Evolutionary conservation across 2,888 invertebrate genomes (phyloP).

Genomic region (Rhingia rostrata): DNA sequence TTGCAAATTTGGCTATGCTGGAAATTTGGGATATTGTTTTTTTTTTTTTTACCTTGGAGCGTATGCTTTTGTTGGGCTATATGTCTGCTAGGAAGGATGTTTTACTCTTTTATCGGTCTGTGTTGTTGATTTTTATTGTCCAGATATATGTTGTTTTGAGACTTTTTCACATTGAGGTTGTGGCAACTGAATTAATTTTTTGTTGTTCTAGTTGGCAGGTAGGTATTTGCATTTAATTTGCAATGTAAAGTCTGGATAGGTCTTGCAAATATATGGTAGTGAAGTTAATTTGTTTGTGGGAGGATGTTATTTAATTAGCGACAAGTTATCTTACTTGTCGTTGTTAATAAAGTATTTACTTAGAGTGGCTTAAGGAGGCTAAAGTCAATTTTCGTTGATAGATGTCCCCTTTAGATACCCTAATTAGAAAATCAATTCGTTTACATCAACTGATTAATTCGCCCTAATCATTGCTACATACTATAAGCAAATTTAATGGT

Average conservation of each 20-base stretch:
- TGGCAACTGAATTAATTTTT: slow-evolving; percentile 21
- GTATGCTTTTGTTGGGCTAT: slow-evolving; percentile 21
- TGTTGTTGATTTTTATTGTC: slow-evolving; percentile 42
- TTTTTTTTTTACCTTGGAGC: slow-evolving; percentile 3
- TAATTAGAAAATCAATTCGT: not conserved
- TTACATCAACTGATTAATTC: too few species aligned
- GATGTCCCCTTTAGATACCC: not conserved
- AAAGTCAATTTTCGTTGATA: too few species aligned
- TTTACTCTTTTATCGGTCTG: slow-evolving; percentile 24
- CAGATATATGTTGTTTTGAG: slow-evolving; percentile 22
- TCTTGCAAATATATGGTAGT: not conserved
- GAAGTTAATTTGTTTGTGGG: not conserved
- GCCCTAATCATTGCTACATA: not conserved
- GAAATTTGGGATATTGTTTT: slow-evolving; percentile 3
- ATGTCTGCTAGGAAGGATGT: slow-evolving; percentile 5
- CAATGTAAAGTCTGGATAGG: slow-evolving; percentile 39
- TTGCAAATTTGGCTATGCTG: slow-evolving; percentile 3
- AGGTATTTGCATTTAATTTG: slow-evolving; percentile 47
- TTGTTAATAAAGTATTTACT: too few species aligned
- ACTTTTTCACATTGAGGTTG: not conserved
- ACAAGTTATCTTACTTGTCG: not conserved
- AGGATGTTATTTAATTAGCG: not conserved
- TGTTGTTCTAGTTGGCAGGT: slow-evolving; percentile 10
- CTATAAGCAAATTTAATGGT: not conserved
- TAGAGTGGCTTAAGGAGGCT: too few species aligned